Evolutionary conservation across 2,113 vertebrate genomes (phyloP), one percentile per base, ranked within the genome.

Genomic region (Myrmecophaga tridactyla): DNA sequence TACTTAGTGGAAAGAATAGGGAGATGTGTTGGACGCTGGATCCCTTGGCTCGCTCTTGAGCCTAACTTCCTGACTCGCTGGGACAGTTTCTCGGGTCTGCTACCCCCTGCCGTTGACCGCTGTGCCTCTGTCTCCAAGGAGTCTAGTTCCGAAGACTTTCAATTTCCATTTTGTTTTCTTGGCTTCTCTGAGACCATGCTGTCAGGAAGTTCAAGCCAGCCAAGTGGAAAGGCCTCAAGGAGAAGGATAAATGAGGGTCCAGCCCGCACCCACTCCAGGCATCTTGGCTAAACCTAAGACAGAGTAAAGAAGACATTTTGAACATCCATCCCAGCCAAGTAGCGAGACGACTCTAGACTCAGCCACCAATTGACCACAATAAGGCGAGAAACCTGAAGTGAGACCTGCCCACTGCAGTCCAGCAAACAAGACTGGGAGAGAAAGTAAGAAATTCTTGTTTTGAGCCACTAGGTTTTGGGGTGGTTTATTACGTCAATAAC

Each of bases 301-400:
- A 39, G 39, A 36, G 34, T 76, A 63, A 53, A 53, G 56, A 63
- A 27, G 72, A 67, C 60, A 48, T n/a, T n/a, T 34, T 92, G 43
- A n/a, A 65, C 11, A 58, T 34, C 43, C 63, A 75, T n/a, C 34
- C 89, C 36, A n/a, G 72, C 34, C 48, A 27, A 51, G 56, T 20
- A 3, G 34, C 8, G n/a, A n/a, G 63, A 31, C 53, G 81, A 43
- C 41, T 43, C n/a, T 7, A 62, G 56, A 11, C 9, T 2, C 63
- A 62, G 3, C 63, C 3, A 2, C 51, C 18, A 12, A 4, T 29
- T 63, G 23, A 36, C 25, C 23, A 4, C 29, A 31, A 1, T 23
- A 8, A 11, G 13, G 14, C 31, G 0, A 12, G 69, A 76, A 4
- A 43, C 23, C 4, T 11, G 1, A 17, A 67, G 4, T 4, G 41